Percentiles rank a stretch among this genome's conserved stretches.
These are phyloP conservation scores for Orientallactaga bullata DNA, from an alignment of 2,113 vertebrate genomes.

Conservation along the genomic window DNA sequence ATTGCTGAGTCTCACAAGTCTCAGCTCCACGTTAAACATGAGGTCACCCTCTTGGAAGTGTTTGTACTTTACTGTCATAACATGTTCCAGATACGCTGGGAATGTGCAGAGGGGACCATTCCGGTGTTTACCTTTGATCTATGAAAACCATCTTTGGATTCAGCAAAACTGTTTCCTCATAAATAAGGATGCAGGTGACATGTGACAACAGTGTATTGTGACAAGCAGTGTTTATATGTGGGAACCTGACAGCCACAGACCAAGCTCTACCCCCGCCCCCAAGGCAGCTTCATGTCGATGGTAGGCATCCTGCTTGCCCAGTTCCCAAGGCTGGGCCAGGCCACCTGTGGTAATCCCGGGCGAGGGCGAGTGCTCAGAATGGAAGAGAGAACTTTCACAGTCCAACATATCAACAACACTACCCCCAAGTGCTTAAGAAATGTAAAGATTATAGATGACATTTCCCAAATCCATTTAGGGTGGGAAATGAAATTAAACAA, in stretches of 20 bases:
- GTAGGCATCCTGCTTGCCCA: background rate
- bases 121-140: slow-evolving; percentile 10
- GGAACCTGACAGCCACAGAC: background rate
- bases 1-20: background rate
- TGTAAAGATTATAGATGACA: background rate
- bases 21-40: background rate
- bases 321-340: too few species aligned
- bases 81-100: background rate
- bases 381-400: background rate
- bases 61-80: background rate
- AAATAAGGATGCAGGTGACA: slow-evolving; percentile 9
- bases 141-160: slow-evolving; percentile 7
- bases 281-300: background rate
- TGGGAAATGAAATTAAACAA: slow-evolving; percentile 58
- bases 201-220: background rate
- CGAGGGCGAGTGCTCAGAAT: background rate
- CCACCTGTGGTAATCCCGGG: background rate
- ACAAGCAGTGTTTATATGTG: background rate
- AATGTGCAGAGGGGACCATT: background rate
- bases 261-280: fast-evolving
- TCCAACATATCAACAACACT: background rate
- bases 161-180: slow-evolving; percentile 23
- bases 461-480: slow-evolving; percentile 31
- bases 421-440: background rate
- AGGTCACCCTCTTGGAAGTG: background rate